Evolutionary conservation across 2,888 invertebrate species (phyloP).

Genomic region (Athripsodes cinereus): DNA sequence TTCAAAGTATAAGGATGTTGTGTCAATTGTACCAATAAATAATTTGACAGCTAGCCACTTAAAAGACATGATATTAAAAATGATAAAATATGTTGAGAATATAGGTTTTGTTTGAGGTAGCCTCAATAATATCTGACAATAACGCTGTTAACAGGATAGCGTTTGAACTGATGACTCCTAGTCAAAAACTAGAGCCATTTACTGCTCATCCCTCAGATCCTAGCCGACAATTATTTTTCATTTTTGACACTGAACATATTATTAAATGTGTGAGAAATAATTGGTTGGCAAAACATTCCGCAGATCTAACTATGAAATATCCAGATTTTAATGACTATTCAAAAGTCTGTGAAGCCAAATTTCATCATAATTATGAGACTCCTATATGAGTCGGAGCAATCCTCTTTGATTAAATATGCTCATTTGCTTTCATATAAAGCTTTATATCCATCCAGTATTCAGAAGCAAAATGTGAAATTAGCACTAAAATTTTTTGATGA

Average conservation of each 20-base stretch:
- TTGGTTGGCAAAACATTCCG: not conserved
- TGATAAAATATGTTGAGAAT: slow-evolving; percentile 4
- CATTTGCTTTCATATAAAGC: too few species aligned
- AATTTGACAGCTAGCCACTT: slow-evolving; percentile 5
- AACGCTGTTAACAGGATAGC: slow-evolving; percentile 7
- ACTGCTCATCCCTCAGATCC: slow-evolving; percentile 1
- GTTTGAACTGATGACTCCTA: slow-evolving; percentile 1
- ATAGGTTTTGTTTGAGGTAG: not conserved
- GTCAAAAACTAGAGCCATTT: not conserved
- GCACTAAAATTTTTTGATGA: slow-evolving; percentile 3
- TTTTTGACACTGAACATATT: slow-evolving; percentile 6
- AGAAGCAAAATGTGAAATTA: slow-evolving; percentile 5
- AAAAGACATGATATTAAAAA: not conserved
- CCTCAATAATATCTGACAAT: slow-evolving; percentile 5
- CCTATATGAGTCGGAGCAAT: not conserved
- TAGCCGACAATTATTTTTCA: slow-evolving; percentile 3
- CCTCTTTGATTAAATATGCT: not conserved
- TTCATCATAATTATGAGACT: not conserved
- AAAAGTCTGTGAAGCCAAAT: not conserved
- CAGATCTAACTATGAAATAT: not conserved
- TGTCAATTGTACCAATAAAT: not conserved
- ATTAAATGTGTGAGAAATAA: slow-evolving; percentile 4
- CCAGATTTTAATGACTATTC: slow-evolving; percentile 1
- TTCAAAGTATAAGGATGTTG: slow-evolving; percentile 5
- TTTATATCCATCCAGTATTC: not conserved